A percentile compares a stretch with the other conserved stretches of the same genome.
Conservation (phyloP, 2,797 vertebrate genomes). For the Sebastes itinus region DNA sequence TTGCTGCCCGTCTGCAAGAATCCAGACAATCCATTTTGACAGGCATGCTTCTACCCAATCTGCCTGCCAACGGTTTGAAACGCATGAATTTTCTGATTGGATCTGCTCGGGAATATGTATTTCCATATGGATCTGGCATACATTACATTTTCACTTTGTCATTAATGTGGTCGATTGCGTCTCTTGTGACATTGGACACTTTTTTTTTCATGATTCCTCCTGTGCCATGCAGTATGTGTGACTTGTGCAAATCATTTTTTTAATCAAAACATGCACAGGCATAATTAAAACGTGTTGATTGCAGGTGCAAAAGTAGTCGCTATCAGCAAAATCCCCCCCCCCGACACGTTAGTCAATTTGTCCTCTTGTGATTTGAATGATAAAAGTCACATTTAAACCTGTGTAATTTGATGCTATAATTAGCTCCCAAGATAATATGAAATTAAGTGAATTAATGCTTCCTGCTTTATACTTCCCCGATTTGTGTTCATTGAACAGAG, state of each 20-base stretch:
- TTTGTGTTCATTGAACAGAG: not conserved
- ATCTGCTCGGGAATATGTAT: conserved; percentile 8
- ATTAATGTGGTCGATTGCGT: not conserved
- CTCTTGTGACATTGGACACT: not conserved
- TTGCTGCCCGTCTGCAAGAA: conserved; percentile 11
- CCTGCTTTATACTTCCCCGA: no score
- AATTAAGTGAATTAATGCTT: not conserved
- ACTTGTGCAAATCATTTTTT: not conserved
- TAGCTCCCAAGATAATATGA: not conserved
- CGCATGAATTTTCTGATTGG: conserved; percentile 15
- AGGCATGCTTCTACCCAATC: conserved; percentile 7
- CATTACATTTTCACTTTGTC: not conserved
- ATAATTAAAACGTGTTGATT: not conserved
- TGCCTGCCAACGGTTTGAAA: conserved; percentile 15
- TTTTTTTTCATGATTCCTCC: not conserved
- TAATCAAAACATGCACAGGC: not conserved
- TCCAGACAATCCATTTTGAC: conserved; percentile 41
- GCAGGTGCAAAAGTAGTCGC: not conserved
- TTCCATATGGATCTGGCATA: conserved; percentile 4
- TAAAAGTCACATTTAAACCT: not conserved
- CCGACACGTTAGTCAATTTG: not conserved
- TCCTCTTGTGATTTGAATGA: not conserved
- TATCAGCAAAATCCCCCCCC: not conserved
- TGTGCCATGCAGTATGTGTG: not conserved
- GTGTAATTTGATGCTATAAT: not conserved